These are phyloP conservation scores for Oceanites oceanicus DNA, from an alignment of 2,113 vertebrate species.

Conservation along the genomic window DNA sequence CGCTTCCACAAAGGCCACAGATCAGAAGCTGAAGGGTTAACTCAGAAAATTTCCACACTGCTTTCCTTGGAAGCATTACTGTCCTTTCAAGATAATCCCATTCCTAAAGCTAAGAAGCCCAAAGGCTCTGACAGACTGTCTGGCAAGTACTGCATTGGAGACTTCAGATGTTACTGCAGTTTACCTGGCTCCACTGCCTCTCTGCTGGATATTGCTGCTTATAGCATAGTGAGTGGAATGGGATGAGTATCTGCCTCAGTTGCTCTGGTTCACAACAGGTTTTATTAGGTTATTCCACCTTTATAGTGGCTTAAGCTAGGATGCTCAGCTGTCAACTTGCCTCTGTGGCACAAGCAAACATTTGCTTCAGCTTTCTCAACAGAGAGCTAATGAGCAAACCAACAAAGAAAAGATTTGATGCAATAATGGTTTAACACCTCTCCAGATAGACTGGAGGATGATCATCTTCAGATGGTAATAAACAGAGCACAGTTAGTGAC, in stretches of 20 bases:
- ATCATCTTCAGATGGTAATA: background rate
- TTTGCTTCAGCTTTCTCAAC: background rate
- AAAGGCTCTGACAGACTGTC: background rate
- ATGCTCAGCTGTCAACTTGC: background rate
- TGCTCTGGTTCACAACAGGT: background rate
- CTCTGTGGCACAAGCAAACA: background rate
- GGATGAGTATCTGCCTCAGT: background rate
- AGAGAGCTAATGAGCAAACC: background rate
- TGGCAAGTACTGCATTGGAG: background rate
- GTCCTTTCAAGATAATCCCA: background rate
- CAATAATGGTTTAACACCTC: background rate
- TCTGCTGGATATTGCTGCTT: background rate
- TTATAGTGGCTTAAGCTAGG: background rate
- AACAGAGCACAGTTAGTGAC: background rate
- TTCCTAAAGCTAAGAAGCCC: background rate
- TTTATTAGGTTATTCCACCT: background rate
- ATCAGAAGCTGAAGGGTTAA: background rate
- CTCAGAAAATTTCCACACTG: background rate
- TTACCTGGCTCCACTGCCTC: background rate
- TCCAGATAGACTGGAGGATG: background rate
- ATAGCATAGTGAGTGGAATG: background rate
- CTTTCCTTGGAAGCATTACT: background rate
- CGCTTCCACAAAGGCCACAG: background rate
- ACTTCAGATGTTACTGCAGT: background rate
- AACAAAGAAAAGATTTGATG: background rate